These are phyloP conservation scores for Varanus komodoensis DNA, from an alignment of 2,113 vertebrate species.

Conservation along the genomic window DNA sequence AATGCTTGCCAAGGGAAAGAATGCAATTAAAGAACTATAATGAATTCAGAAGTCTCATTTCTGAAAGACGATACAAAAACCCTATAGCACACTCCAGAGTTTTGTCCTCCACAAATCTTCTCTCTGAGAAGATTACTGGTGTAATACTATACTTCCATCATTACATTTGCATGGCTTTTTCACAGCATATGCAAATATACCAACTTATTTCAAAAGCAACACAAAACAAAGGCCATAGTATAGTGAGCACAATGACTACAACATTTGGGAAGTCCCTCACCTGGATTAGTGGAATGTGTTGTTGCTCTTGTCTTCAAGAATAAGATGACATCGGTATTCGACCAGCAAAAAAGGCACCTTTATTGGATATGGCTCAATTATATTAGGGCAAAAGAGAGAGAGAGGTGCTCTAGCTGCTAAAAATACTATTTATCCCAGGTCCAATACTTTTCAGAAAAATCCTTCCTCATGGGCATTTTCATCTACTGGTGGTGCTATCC, in stretches of 20 bases:
- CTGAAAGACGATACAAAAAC: background rate
- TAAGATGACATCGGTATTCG: no score
- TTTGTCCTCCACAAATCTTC: background rate
- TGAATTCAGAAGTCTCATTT: background rate
- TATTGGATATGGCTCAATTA: background rate
- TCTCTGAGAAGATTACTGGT: no score
- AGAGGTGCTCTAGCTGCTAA: no score
- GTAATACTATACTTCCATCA: background rate
- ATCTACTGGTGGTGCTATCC: background rate
- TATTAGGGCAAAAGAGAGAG: background rate
- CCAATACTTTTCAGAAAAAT: no score
- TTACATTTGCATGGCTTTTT: slow-evolving; percentile 9
- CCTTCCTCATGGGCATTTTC: no score
- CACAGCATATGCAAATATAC: background rate
- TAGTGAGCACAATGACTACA: slow-evolving; percentile 32
- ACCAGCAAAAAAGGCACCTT: background rate
- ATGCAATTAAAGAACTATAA: background rate
- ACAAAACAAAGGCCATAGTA: background rate
- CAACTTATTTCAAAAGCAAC: background rate
- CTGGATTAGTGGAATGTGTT: no score
- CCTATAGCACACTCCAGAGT: background rate
- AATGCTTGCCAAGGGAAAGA: background rate
- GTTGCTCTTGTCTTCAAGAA: no score
- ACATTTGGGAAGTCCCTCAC: background rate
- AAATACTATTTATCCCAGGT: no score